Conservation (phyloP, 1,140 invertebrate species). For the Orius insidiosus region DNA sequence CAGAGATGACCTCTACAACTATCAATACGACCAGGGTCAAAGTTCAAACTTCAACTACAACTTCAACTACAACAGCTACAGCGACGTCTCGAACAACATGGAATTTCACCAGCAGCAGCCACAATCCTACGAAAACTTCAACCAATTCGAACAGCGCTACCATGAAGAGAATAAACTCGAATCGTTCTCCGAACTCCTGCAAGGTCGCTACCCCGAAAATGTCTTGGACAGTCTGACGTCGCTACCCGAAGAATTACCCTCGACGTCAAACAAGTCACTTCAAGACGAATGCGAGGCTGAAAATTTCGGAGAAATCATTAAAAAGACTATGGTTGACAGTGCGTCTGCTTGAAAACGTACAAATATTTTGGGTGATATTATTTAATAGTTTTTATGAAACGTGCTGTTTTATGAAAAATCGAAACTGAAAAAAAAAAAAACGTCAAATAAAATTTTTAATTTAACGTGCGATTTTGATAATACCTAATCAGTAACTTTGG, state of each 20-base stretch:
- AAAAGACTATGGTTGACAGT: conserved; percentile 81
- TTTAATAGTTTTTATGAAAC: no score
- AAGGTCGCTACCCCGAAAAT: conserved; percentile 35
- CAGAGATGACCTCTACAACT: conserved; percentile 8
- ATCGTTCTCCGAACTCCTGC: conserved; percentile 46
- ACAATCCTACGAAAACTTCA: not conserved
- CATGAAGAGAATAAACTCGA: conserved; percentile 28
- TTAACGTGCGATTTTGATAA: no score
- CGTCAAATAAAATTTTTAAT: no score
- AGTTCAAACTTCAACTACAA: no score
- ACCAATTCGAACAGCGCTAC: conserved; percentile 22
- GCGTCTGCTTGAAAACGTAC: conserved; percentile 36
- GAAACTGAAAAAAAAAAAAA: no score
- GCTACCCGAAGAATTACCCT: not conserved
- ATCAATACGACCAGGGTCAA: not conserved
- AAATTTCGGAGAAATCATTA: conserved; percentile 83
- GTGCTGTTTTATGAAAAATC: no score
- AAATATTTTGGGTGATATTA: no score
- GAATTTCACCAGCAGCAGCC: not conserved
- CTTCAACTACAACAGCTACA: not conserved
- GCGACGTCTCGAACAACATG: not conserved
- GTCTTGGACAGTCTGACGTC: not conserved
- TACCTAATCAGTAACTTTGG: no score
- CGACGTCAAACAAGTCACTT: conserved; percentile 16
- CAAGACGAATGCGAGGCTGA: conserved; percentile 36